A percentile compares a stretch with the other conserved stretches of the same genome.
Conservation (phyloP, 2,888 invertebrate species). For the Stenotaenia linearis region DNA sequence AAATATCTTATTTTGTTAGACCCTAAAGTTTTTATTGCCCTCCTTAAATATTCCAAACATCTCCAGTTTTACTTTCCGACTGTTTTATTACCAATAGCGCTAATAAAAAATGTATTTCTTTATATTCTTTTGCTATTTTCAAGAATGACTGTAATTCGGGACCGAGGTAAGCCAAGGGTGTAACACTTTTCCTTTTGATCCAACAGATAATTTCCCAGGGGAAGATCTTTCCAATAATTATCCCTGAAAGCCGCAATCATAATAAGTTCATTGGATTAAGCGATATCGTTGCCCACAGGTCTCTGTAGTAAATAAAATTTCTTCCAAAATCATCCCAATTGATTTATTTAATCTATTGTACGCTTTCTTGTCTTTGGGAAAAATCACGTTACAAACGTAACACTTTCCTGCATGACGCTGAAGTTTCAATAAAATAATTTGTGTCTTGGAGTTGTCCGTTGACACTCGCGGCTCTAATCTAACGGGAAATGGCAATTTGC, state of each 20-base stretch:
- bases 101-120: background rate
- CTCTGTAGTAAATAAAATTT: background rate
- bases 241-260: constrained; percentile 12
- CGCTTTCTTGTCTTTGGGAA: too few relatives aligned
- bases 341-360: background rate
- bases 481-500: too few relatives aligned
- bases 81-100: background rate
- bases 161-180: background rate
- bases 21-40: background rate
- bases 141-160: background rate
- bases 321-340: background rate
- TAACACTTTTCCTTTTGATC: constrained; percentile 11
- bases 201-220: constrained; percentile 9
- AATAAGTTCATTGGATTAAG: constrained; percentile 14
- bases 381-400: too few relatives aligned
- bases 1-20: background rate
- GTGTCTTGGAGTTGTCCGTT: too few relatives aligned
- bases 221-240: constrained; percentile 8
- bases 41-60: background rate
- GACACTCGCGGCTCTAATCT: too few relatives aligned
- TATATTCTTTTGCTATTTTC: background rate
- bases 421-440: too few relatives aligned
- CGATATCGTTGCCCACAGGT: background rate
- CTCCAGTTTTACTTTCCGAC: background rate
- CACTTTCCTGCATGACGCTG: too few relatives aligned